A percentile compares a stretch with the other conserved stretches of the same genome.
phyloP scores from a whole-genome alignment of 2,797 vertebrate genomes.

The Silurus lanzhouensis region DNA sequence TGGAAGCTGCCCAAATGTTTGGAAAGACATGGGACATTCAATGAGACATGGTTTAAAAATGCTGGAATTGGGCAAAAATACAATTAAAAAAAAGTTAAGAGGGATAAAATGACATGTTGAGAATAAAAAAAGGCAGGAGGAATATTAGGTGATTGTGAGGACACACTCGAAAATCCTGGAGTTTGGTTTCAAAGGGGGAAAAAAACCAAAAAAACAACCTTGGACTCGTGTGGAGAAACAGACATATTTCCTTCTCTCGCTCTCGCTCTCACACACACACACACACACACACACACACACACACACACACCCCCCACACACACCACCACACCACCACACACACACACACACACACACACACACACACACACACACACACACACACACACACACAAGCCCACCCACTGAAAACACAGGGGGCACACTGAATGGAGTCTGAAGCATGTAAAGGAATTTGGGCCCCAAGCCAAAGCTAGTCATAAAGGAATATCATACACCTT shows the following conservation, averaged over 20 bases:
- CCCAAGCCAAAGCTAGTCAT: conserved; percentile 43
- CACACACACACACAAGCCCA: background rate
- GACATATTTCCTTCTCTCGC: conserved; percentile 15
- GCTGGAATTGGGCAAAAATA: background rate
- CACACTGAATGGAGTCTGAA: conserved; percentile 32
- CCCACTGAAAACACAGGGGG: conserved; percentile 7
- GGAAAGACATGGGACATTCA: background rate
- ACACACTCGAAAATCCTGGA: background rate
- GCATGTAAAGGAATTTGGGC: conserved; percentile 43
- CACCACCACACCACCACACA: too few relatives aligned
- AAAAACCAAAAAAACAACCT: background rate
- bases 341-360: background rate
- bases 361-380: background rate
- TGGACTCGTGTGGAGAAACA: background rate
- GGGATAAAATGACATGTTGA: background rate
- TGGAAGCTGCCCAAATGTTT: too few relatives aligned
- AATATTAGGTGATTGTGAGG: conserved; percentile 30
- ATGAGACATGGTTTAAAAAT: background rate
- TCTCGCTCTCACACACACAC: background rate
- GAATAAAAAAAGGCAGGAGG: background rate
- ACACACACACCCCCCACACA: conserved; percentile 9
- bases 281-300: conserved; percentile 10
- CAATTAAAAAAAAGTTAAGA: too few relatives aligned
- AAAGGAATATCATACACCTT: conserved; percentile 33
- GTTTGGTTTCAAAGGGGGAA: conserved; percentile 27